A percentile compares a stretch with the other conserved stretches of the same genome.
phyloP scores from a whole-genome alignment of 2,113 vertebrate species.

The Nettapus auritus region DNA sequence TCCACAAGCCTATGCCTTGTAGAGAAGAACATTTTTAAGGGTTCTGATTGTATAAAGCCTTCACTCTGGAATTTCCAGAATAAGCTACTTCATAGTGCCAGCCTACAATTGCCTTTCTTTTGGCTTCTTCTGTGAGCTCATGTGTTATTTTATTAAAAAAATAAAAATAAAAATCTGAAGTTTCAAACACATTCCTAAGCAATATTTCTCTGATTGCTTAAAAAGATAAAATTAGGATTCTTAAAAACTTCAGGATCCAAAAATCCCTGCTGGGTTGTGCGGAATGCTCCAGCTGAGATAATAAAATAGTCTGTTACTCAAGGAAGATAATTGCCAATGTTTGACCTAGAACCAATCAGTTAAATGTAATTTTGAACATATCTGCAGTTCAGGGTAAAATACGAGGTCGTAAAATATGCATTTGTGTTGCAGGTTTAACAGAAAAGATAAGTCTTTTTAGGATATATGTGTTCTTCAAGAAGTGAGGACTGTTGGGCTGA shows the following conservation, averaged over 20 bases:
- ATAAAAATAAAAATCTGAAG: not conserved
- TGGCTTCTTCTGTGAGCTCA: not conserved
- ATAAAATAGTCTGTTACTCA: not conserved
- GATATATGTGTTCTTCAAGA: not conserved
- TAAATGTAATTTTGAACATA: not conserved
- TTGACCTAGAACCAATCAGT: conserved; percentile 3
- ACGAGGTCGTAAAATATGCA: not conserved
- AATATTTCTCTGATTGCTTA: not conserved
- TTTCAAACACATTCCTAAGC: conserved; percentile 13
- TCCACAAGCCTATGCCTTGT: not conserved
- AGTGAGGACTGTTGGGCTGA: not conserved
- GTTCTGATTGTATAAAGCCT: not conserved
- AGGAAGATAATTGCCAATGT: not conserved
- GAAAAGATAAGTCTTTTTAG: not conserved
- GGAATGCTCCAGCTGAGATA: not conserved
- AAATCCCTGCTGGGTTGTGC: not conserved
- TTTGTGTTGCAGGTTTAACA: not conserved
- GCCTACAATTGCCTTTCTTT: not conserved
- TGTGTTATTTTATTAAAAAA: not conserved
- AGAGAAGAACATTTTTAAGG: not conserved
- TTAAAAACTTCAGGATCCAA: not conserved
- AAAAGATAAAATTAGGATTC: not conserved
- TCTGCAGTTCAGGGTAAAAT: not conserved
- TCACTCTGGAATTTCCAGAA: not conserved
- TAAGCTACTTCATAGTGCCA: not conserved